Base-by-base conservation (phyloP, 2,888 invertebrate genomes). In the Mythimna vitellina region DNA sequence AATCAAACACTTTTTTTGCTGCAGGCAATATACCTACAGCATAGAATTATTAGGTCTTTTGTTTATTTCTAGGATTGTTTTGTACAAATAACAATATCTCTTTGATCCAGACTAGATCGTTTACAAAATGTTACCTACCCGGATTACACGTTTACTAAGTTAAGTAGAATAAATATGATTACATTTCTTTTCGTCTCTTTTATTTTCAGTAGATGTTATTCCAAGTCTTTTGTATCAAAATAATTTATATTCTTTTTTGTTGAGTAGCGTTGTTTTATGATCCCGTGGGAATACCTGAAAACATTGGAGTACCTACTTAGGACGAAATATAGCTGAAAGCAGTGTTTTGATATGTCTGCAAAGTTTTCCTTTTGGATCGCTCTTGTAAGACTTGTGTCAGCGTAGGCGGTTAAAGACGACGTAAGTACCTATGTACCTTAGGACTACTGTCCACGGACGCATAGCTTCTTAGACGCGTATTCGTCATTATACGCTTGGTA, bases 181-280 rank as follows among this genome's bases (percentile, higher is more conserved):
- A 57, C 38, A 42, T 57, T 57, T 51, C 69, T 73, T 32, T 78
- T 7, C 25, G 58, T 58, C 32, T 42, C 38, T 53, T 77, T 78
- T 69, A 69, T 78, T 78, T 42, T 70, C 32, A 25, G 25, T 20
- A 51, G 42, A 77, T 69, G 12, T 69, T 42, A 32, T 58, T 25
- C n/a, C 42, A 58, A 78, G 32, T 58, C 42, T 78, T 70, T 78
- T 70, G 57, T 78, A 78, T 22, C 42, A 53, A 78, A 58, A 78
- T 78, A 53, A 73, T 78, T 58, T 73, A 73, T 70, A 29, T 53
- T 58, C n/a, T 58, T 73, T 77, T 73, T 73, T 58, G 57, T 46
- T 7, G 38, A n/a, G 25, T 3, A 53, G 42, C 10, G 51, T 70
- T 65, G 66, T 65, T 76, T 80, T 61, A 80, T 64, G 80, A 42